Evolutionary conservation across 2,797 vertebrate species (phyloP).

Genomic region (Arremon aurantiirostris): DNA sequence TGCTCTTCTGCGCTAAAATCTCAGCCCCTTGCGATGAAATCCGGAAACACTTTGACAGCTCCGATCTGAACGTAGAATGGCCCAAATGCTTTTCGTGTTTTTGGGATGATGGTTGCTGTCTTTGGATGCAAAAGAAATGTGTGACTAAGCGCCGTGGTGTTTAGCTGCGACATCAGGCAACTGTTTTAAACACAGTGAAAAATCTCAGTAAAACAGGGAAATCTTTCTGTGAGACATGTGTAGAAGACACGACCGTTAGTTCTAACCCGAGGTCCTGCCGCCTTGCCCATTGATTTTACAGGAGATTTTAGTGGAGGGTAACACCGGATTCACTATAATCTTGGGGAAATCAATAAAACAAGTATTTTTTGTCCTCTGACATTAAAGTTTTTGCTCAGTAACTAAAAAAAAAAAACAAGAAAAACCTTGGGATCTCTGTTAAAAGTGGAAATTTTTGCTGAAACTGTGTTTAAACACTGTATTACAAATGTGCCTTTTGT

Average conservation of each 20-base stretch:
- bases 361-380: background rate
- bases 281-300: background rate
- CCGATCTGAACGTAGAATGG: fast-evolving
- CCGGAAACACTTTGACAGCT: background rate
- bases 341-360: background rate
- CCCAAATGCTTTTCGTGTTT: background rate
- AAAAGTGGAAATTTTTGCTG: background rate
- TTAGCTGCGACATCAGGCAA: background rate
- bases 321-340: background rate
- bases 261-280: background rate
- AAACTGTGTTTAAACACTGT: background rate
- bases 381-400: background rate
- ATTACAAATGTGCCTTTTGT: background rate
- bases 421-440: background rate
- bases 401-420: background rate
- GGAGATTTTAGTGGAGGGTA: background rate
- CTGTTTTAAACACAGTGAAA: background rate
- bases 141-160: background rate
- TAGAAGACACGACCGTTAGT: fast-evolving
- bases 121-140: background rate
- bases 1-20: background rate
- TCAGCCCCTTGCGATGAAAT: background rate
- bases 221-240: background rate
- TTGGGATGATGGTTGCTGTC: background rate
- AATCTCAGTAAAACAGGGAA: fast-evolving